Conservation (phyloP, 2,797 vertebrate genomes). For the Brachyrhaphis roseni region DNA sequence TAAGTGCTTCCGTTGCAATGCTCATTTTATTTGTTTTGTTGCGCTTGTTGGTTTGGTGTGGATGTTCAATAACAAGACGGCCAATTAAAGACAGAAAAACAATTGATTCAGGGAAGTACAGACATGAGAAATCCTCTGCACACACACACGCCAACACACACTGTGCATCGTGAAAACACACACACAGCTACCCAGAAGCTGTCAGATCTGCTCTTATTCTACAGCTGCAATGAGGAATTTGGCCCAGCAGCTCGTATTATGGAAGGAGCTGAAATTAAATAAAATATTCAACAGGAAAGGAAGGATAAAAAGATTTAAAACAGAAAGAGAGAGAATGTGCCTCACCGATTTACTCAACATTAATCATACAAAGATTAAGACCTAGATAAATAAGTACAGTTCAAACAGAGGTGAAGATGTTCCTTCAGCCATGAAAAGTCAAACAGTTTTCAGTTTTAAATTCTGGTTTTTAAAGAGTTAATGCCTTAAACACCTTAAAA, state of each 20-base stretch:
- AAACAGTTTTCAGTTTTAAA: neutral
- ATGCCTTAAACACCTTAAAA: neutral
- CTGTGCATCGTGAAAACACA: neutral
- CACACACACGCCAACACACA: too few relatives aligned
- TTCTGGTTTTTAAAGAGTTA: neutral
- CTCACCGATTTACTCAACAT: neutral
- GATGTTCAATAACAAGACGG: constrained; percentile 35
- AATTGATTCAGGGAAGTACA: constrained; percentile 33
- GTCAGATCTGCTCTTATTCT: constrained; percentile 33
- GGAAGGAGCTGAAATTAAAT: constrained; percentile 21
- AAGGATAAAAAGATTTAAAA: too few relatives aligned
- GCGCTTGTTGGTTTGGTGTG: neutral
- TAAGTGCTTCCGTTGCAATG: too few relatives aligned
- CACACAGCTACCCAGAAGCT: constrained; percentile 22
- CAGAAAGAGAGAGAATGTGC: neutral
- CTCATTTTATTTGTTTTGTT: too few relatives aligned
- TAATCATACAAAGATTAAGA: neutral
- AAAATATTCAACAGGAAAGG: neutral
- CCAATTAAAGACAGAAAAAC: constrained; percentile 49
- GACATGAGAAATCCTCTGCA: neutral
- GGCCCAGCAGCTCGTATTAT: constrained; percentile 11
- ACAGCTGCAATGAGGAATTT: constrained; percentile 36
- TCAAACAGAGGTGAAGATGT: neutral
- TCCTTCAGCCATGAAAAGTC: neutral
- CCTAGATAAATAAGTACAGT: neutral